These are phyloP conservation scores for Aquatica leii DNA, from an alignment of 2,888 invertebrate species.

Conservation along the genomic window DNA sequence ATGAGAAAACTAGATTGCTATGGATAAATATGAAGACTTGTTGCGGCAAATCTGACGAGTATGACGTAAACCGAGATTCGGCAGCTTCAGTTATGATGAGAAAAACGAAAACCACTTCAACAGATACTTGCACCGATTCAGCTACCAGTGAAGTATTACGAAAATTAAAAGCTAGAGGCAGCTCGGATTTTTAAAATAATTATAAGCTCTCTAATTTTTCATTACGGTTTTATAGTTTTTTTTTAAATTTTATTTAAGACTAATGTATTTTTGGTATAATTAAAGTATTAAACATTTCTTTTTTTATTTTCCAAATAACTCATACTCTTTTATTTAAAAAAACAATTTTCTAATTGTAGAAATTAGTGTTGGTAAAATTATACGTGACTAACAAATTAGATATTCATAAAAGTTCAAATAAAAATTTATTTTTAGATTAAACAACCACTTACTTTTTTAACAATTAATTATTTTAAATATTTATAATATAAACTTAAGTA, in stretches of 20 bases:
- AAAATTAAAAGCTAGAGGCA: slow-evolving; percentile 15
- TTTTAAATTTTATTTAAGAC: neutral
- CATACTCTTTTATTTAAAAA: too few relatives aligned
- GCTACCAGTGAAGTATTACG: slow-evolving; percentile 19
- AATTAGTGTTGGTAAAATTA: too few relatives aligned
- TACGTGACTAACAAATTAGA: too few relatives aligned
- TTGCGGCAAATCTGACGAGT: slow-evolving; percentile 8
- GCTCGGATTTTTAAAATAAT: slow-evolving; percentile 13
- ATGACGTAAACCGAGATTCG: slow-evolving; percentile 14
- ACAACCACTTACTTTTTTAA: too few relatives aligned
- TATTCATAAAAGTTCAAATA: too few relatives aligned
- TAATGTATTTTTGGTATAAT: neutral
- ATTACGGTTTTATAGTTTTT: neutral
- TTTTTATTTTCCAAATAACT: too few relatives aligned
- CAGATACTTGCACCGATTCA: slow-evolving; percentile 17
- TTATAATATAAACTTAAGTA: too few relatives aligned
- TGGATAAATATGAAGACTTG: slow-evolving; percentile 43
- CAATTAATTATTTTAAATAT: too few relatives aligned
- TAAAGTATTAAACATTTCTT: too few relatives aligned
- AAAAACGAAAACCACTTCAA: slow-evolving; percentile 12
- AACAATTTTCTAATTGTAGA: too few relatives aligned
- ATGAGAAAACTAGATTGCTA: slow-evolving; percentile 65
- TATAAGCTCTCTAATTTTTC: slow-evolving; percentile 5
- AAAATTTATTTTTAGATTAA: too few relatives aligned
- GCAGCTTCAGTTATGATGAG: slow-evolving; percentile 8